phyloP scores from a whole-genome alignment of 2,888 invertebrate species.

The Platerodrilus igneus region DNA sequence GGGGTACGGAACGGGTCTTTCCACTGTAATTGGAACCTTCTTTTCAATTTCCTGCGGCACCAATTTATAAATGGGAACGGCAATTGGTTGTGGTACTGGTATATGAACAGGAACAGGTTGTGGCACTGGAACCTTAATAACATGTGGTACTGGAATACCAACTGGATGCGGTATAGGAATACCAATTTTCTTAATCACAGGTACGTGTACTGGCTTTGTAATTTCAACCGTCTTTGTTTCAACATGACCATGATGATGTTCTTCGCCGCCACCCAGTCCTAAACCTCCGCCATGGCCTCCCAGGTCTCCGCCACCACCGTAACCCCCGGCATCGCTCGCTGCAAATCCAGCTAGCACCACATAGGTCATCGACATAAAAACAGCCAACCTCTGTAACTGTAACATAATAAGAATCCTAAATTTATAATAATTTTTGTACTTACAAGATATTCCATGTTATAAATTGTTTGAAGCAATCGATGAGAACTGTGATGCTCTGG shows the following conservation, averaged over 20 bases:
- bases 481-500: no score
- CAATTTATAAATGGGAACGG: slow-evolving; percentile 67
- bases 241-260: slow-evolving; percentile 48
- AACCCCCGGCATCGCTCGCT: slow-evolving; percentile 24
- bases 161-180: slow-evolving; percentile 71
- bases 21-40: slow-evolving; percentile 69
- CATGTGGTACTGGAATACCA: slow-evolving; percentile 65
- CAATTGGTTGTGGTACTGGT: slow-evolving; percentile 65
- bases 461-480: no score
- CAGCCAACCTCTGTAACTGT: not conserved
- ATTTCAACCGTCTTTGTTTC: slow-evolving; percentile 62
- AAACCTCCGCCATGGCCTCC: slow-evolving; percentile 45
- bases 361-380: slow-evolving; percentile 8
- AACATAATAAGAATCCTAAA: slow-evolving; percentile 3
- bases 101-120: slow-evolving; percentile 72
- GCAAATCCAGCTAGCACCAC: slow-evolving; percentile 31
- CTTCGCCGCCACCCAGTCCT: slow-evolving; percentile 45
- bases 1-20: slow-evolving; percentile 66
- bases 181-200: slow-evolving; percentile 67
- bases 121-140: slow-evolving; percentile 67
- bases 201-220: slow-evolving; percentile 65
- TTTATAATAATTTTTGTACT: slow-evolving; percentile 20
- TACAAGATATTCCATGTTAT: slow-evolving; percentile 32
- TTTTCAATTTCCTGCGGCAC: slow-evolving; percentile 69
- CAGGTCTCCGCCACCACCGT: slow-evolving; percentile 40